These are phyloP conservation scores for Hippolais icterina DNA, from an alignment of 2,113 vertebrate species.

Conservation along the genomic window DNA sequence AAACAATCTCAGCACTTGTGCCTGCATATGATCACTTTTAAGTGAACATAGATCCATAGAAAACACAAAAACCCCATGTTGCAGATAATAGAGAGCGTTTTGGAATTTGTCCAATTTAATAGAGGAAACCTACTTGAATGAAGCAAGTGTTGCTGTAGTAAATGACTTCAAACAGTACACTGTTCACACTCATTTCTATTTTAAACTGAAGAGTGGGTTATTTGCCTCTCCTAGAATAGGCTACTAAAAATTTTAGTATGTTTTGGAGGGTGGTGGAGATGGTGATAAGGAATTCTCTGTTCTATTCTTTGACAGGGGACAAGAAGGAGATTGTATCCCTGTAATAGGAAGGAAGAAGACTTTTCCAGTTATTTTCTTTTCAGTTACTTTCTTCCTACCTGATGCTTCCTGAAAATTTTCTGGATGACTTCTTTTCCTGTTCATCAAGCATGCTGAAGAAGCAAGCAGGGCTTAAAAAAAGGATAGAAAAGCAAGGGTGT, in stretches of 20 bases:
- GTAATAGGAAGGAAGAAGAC: not conserved
- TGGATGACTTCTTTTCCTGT: not conserved
- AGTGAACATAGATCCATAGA: not conserved
- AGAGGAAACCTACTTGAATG: not conserved
- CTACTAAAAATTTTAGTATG: not conserved
- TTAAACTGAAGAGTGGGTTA: not conserved
- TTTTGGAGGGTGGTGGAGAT: not conserved
- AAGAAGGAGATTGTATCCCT: not conserved
- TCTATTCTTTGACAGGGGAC: not conserved
- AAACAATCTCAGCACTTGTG: not conserved
- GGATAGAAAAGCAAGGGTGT: not conserved
- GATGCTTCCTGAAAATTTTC: not conserved
- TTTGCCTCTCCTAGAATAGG: not conserved
- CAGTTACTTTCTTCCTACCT: not conserved
- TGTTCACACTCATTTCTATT: not conserved
- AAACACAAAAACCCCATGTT: not conserved
- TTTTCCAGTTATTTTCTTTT: not conserved
- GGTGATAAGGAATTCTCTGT: not conserved
- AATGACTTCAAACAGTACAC: not conserved
- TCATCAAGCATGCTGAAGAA: not conserved
- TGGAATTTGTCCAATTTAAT: not conserved
- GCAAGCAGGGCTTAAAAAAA: not conserved
- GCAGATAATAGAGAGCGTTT: not conserved
- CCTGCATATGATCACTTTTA: not conserved
- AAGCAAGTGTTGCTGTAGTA: not conserved